Percentiles rank a stretch among this genome's conserved stretches.
These are phyloP conservation scores for Liasis olivaceus DNA, from an alignment of 2,797 vertebrate species.

Conservation along the genomic window DNA sequence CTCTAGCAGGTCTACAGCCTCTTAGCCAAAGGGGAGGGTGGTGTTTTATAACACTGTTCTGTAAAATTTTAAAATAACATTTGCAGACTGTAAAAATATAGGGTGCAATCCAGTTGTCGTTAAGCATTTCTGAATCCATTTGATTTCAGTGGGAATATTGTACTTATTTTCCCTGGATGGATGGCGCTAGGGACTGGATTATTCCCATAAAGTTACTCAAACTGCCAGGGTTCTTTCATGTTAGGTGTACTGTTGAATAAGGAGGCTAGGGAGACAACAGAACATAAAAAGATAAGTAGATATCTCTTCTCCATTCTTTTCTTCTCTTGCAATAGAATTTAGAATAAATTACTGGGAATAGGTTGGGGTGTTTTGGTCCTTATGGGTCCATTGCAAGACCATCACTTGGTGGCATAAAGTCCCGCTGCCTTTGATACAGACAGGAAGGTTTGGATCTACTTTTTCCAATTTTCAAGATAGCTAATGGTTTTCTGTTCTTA, in stretches of 20 bases:
- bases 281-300: background rate
- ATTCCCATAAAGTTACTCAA: constrained; percentile 14
- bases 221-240: background rate
- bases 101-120: background rate
- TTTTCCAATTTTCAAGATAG: background rate
- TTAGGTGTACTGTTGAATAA: background rate
- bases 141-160: background rate
- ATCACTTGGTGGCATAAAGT: background rate
- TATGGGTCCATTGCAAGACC: background rate
- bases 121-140: background rate
- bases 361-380: background rate
- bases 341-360: background rate
- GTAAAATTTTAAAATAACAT: constrained; percentile 57
- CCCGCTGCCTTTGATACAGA: background rate
- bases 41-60: constrained; percentile 60
- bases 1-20: constrained; percentile 62
- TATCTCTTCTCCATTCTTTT: background rate
- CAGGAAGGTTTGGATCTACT: background rate
- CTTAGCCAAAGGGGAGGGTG: constrained; percentile 46
- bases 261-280: background rate
- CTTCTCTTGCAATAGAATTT: background rate
- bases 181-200: background rate
- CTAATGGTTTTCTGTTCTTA: background rate
- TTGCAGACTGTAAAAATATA: constrained; percentile 32
- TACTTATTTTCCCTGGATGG: background rate